Conservation (phyloP, 1,140 invertebrate genomes). For the Sipha flava region DNA sequence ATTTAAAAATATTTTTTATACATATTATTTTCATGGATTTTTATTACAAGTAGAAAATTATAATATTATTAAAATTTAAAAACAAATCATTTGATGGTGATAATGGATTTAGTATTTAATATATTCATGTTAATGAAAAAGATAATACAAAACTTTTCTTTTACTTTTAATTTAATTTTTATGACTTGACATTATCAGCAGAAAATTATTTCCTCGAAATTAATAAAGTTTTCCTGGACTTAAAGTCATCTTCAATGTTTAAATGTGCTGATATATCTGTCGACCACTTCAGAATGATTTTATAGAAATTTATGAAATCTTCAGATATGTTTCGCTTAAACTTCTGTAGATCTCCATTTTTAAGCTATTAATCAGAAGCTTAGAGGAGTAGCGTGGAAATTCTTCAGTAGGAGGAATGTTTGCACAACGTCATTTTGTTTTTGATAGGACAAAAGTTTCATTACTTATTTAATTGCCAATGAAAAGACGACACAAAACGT, state of each 20-base stretch:
- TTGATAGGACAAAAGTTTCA: neutral
- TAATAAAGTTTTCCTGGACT: neutral
- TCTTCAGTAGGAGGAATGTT: neutral
- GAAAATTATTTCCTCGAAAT: neutral
- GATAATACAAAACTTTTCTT: too few relatives aligned
- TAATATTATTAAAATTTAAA: too few relatives aligned
- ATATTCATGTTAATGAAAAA: too few relatives aligned
- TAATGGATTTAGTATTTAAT: too few relatives aligned
- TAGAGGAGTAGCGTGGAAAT: neutral
- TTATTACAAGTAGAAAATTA: too few relatives aligned
- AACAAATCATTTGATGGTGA: too few relatives aligned
- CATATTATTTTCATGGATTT: neutral
- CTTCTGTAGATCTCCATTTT: constrained; percentile 3
- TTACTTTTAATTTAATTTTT: too few relatives aligned
- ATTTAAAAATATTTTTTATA: neutral
- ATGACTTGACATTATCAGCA: too few relatives aligned
- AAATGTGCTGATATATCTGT: neutral
- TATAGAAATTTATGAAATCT: neutral
- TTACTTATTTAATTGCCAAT: neutral
- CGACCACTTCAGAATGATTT: neutral
- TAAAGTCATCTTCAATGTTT: neutral
- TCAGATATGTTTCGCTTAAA: neutral
- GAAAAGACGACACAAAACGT: neutral
- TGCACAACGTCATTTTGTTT: neutral
- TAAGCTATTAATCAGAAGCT: neutral